Evolutionary conservation across 2,888 invertebrate species (phyloP).

Genomic region (Drosophila kuntzei): DNA sequence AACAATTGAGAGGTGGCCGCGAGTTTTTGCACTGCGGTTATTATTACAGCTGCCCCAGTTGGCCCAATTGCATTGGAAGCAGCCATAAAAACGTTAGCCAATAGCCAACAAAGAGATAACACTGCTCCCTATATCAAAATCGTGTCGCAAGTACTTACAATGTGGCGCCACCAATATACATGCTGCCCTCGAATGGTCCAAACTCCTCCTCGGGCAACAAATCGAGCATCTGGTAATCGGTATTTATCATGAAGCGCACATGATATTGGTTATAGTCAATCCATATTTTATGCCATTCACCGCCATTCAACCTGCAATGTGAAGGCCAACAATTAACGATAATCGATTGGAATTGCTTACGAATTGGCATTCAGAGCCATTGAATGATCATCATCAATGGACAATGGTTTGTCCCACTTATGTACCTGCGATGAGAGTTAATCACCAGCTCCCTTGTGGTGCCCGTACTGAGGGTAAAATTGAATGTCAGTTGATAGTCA

Average conservation of each 20-base stretch:
- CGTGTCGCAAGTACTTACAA: conserved; percentile 88
- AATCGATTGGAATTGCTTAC: conserved; percentile 15
- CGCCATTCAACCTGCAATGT: conserved; percentile 91
- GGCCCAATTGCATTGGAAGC: conserved; percentile 49
- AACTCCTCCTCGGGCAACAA: conserved; percentile 94
- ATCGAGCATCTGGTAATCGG: conserved; percentile 95
- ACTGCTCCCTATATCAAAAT: conserved; percentile 21
- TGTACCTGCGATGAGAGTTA: conserved; percentile 90
- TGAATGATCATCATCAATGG: conserved; percentile 7
- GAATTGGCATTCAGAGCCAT: conserved; percentile 11
- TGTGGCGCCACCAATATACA: conserved; percentile 97
- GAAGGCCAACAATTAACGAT: conserved; percentile 65
- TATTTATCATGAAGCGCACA: conserved; percentile 96
- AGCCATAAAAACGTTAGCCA: conserved; percentile 57
- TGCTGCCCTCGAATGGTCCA: conserved; percentile 96
- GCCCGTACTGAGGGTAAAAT: conserved; percentile 94
- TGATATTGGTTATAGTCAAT: conserved; percentile 98
- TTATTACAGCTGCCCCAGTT: conserved; percentile 57
- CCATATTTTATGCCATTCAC: conserved; percentile 98
- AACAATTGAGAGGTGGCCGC: conserved; percentile 23
- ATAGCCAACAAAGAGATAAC: background rate
- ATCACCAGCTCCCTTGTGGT: conserved; percentile 93
- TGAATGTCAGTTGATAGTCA: conserved; percentile 94
- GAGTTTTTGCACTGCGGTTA: conserved; percentile 51
- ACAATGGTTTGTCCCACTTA: conserved; percentile 9